Evolutionary conservation across 2,888 invertebrate genomes (phyloP).

Genomic region (Esperia sulphurella): DNA sequence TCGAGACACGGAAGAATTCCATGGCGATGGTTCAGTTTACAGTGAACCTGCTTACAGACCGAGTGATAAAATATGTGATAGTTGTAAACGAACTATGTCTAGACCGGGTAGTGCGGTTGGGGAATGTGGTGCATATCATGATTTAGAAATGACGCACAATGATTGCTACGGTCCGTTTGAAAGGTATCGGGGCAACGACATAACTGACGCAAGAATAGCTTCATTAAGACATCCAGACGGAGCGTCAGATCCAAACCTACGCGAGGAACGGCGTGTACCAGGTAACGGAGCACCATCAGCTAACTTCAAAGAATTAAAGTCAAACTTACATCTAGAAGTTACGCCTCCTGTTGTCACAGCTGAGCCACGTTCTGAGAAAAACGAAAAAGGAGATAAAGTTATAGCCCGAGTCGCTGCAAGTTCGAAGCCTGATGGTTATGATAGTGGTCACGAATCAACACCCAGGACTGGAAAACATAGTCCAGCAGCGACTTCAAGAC

Average conservation of each 20-base stretch:
- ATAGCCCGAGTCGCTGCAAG: slow-evolving; percentile 82
- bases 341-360: slow-evolving; percentile 78
- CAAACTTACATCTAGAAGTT: slow-evolving; percentile 68
- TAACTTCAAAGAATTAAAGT: slow-evolving; percentile 77
- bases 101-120: slow-evolving; percentile 83
- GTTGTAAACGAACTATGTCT: slow-evolving; percentile 85
- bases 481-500: slow-evolving; percentile 86
- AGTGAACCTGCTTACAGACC: slow-evolving; percentile 90
- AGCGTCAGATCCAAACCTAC: slow-evolving; percentile 94
- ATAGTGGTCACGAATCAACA: slow-evolving; percentile 91
- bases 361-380: slow-evolving; percentile 80
- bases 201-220: slow-evolving; percentile 80
- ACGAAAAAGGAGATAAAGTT: slow-evolving; percentile 81
- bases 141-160: slow-evolving; percentile 74
- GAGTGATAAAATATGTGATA: slow-evolving; percentile 87
- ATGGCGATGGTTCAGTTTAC: slow-evolving; percentile 89
- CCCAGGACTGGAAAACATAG: slow-evolving; percentile 90
- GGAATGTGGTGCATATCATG: slow-evolving; percentile 81
- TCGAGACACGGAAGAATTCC: slow-evolving; percentile 82
- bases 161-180: slow-evolving; percentile 81
- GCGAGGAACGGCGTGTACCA: slow-evolving; percentile 82
- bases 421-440: slow-evolving; percentile 87
- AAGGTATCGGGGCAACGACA: slow-evolving; percentile 79
- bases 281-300: slow-evolving; percentile 81
- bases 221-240: slow-evolving; percentile 93